Conservation (phyloP, 2,888 invertebrate genomes). For the Scotopteryx bipunctaria region DNA sequence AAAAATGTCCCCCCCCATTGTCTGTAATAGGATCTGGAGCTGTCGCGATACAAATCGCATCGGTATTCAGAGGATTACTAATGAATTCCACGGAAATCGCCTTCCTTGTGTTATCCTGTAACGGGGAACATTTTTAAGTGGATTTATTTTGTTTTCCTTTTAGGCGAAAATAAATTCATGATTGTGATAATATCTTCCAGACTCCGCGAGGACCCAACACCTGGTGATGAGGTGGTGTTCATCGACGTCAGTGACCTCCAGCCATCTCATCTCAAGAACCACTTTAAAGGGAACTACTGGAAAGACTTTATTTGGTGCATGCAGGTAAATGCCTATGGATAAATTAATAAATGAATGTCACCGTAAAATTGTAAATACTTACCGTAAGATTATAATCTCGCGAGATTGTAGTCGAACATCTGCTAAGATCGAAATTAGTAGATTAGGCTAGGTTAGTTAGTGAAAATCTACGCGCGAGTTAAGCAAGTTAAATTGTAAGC, state of each 20-base stretch:
- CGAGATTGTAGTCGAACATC: too few species aligned
- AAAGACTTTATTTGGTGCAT: conserved; percentile 74
- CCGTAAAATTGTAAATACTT: too few species aligned
- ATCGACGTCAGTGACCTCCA: conserved; percentile 74
- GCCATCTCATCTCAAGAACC: conserved; percentile 71
- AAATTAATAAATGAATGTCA: too few species aligned
- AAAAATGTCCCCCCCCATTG: conserved; percentile 12
- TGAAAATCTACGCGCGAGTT: too few species aligned
- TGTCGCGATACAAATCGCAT: conserved; percentile 21
- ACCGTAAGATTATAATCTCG: too few species aligned
- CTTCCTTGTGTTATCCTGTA: conserved; percentile 16
- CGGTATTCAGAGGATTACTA: conserved; percentile 17
- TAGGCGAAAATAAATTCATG: too few species aligned
- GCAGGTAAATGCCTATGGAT: conserved; percentile 55
- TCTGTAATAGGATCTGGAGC: conserved; percentile 23
- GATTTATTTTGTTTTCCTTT: too few species aligned
- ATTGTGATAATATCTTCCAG: conserved; percentile 51
- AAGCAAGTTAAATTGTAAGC: too few species aligned
- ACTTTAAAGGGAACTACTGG: conserved; percentile 74
- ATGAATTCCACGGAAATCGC: conserved; percentile 15
- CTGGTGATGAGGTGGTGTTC: conserved; percentile 73
- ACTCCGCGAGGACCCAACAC: conserved; percentile 71
- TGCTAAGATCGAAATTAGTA: too few species aligned
- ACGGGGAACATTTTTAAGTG: too few species aligned
- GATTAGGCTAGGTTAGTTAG: too few species aligned